Conservation (phyloP, 2,888 invertebrate genomes). For the Ischnus inquisitorius region DNA sequence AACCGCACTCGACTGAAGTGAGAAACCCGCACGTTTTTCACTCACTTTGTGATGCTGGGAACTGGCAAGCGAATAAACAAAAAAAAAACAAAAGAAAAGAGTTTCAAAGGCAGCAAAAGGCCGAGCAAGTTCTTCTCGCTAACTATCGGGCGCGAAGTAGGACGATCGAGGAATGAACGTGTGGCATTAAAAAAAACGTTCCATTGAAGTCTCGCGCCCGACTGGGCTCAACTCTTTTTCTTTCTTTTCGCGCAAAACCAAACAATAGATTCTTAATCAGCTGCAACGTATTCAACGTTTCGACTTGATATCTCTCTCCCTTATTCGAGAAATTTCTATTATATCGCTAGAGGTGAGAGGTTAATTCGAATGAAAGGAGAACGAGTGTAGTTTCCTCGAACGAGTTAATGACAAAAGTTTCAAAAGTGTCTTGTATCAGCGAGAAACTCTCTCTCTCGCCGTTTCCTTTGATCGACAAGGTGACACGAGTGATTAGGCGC, state of each 20-base stretch:
- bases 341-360: neutral
- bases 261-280: slow-evolving; percentile 1
- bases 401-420: slow-evolving; percentile 64
- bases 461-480: slow-evolving; percentile 77
- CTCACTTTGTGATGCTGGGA: slow-evolving; percentile 34
- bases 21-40: slow-evolving; percentile 45
- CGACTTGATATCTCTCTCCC: neutral
- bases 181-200: neutral
- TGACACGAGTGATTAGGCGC: slow-evolving; percentile 81
- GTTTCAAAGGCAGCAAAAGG: slow-evolving; percentile 1
- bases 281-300: neutral
- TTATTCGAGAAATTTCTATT: neutral
- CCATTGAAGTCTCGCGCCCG: too few relatives aligned
- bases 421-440: neutral
- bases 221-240: neutral
- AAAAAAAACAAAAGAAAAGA: neutral
- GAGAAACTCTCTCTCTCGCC: slow-evolving; percentile 75
- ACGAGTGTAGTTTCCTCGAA: slow-evolving; percentile 23
- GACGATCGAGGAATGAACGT: neutral
- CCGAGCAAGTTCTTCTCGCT: too few relatives aligned
- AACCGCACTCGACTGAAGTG: slow-evolving; percentile 23
- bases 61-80: neutral
- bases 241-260: neutral
- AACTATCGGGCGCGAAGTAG: neutral
- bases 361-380: slow-evolving; percentile 41